Base-by-base conservation (phyloP, 2,888 invertebrate species). In the Chrysomela aeneicollis region DNA sequence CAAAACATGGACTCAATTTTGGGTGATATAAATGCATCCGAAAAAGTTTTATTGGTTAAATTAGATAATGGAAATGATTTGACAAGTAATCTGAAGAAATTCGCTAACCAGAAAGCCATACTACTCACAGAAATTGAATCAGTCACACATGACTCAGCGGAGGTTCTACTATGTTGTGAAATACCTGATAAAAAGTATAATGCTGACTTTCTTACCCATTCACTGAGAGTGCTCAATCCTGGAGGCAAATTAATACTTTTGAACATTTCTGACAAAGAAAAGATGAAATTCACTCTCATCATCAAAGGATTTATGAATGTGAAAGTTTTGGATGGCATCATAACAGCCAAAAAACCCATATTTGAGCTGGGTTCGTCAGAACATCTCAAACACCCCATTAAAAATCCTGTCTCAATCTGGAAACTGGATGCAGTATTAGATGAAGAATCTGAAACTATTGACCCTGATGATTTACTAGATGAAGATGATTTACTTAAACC, bases 401-500 rank as follows among this genome's bases (percentile, higher is more conserved):
- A 82, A 59, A 77, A 82, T 26, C 74, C 82, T 26, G 76, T 84
- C 3, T 82, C 85, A 37, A 87, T 92, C 1, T 96, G 96, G 95
- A 93, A 92, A 81, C 81, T 95, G 51, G 90, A 92, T 66, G 90
- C 91, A 66, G 87, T 87, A 59, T 87, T 87, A 68, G 90, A 90
- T 9, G 87, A 88, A 59, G 83, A 84, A 57, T 87, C 89, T 65
- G 92, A 94, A 76, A 90, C 91, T 74, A 94, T 98, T 71, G 92
- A 98, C 82, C 92, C 93, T 66, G 92, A 96, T 82, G 90, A 92
- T 72, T 86, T 99, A 26, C 84, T 99, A 17, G 95, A 96, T 82
- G 95, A 94, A 75, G 91, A 91, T 65, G 98, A 98, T 82, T 87
- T 93, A 68, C 88, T 90, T 74, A 95, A 93, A 82, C 98, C 98